Conservation (phyloP, 2,888 invertebrate genomes). For the Blastobasis adustella region DNA sequence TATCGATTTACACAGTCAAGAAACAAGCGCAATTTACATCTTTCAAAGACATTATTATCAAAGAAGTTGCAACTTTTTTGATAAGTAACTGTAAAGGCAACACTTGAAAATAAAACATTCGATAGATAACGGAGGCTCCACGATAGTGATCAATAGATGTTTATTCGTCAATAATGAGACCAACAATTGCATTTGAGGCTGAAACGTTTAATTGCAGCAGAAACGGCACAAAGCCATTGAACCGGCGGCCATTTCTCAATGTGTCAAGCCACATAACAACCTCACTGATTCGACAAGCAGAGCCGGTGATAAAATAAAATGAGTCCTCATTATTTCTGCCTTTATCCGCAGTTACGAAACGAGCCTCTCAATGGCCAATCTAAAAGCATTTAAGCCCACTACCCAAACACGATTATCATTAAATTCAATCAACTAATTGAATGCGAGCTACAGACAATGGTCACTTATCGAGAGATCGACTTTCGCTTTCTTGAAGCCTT, state of each 20-base stretch:
- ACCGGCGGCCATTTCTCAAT: neutral
- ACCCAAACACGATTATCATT: constrained; percentile 14
- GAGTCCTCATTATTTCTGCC: constrained; percentile 8
- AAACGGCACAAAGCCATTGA: neutral
- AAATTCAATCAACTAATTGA: constrained; percentile 24
- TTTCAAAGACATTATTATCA: too few species aligned
- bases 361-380: constrained; percentile 14
- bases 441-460: constrained; percentile 21
- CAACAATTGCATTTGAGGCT: too few species aligned
- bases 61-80: too few species aligned
- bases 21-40: too few species aligned
- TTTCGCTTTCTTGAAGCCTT: constrained; percentile 14
- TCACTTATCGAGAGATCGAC: constrained; percentile 14
- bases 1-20: too few species aligned
- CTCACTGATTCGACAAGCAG: neutral
- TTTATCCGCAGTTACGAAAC: constrained; percentile 10
- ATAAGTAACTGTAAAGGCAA: too few species aligned
- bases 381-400: constrained; percentile 12
- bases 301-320: constrained; percentile 8
- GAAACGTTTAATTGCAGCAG: too few species aligned
- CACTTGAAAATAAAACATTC: too few species aligned
- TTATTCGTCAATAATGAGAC: too few species aligned
- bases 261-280: constrained; percentile 1
- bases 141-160: too few species aligned
- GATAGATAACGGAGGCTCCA: too few species aligned